phyloP scores from a whole-genome alignment of 1,140 invertebrate species.

The Brachystomella parvula region DNA sequence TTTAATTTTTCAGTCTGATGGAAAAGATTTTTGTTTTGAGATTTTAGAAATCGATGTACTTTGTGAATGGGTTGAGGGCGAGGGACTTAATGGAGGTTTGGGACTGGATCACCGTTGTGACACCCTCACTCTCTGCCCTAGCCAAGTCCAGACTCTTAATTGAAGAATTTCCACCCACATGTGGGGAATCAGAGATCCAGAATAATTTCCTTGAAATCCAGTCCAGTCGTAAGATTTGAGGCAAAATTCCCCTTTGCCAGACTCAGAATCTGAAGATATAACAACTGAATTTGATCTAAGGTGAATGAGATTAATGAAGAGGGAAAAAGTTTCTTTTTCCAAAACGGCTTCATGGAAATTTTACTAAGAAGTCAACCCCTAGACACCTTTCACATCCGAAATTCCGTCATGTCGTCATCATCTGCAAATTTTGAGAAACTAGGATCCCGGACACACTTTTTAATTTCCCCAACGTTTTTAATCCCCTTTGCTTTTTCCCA shows the following conservation, averaged over 20 bases:
- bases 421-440: too few relatives aligned
- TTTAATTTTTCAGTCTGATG: not conserved
- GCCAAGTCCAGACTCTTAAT: constrained; percentile 31
- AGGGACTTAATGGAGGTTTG: constrained; percentile 51
- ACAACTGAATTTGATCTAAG: not conserved
- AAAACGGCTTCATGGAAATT: too few relatives aligned
- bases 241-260: constrained; percentile 10
- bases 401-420: too few relatives aligned
- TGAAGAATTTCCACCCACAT: constrained; percentile 12
- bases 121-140: constrained; percentile 39
- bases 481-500: too few relatives aligned
- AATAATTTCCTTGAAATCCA: constrained; percentile 77
- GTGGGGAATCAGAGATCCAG: constrained; percentile 46
- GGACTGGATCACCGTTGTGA: constrained; percentile 41
- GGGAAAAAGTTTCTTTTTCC: too few relatives aligned
- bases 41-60: constrained; percentile 40
- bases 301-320: too few relatives aligned
- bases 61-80: constrained; percentile 60
- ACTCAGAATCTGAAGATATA: constrained; percentile 46
- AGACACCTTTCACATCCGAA: too few relatives aligned
- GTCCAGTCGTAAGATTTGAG: constrained; percentile 47
- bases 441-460: too few relatives aligned
- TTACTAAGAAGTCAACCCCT: too few relatives aligned
- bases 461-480: too few relatives aligned
- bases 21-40: not conserved